Evolutionary conservation across 2,113 vertebrate genomes (phyloP).

Genomic region (Scytalopus superciliaris): DNA sequence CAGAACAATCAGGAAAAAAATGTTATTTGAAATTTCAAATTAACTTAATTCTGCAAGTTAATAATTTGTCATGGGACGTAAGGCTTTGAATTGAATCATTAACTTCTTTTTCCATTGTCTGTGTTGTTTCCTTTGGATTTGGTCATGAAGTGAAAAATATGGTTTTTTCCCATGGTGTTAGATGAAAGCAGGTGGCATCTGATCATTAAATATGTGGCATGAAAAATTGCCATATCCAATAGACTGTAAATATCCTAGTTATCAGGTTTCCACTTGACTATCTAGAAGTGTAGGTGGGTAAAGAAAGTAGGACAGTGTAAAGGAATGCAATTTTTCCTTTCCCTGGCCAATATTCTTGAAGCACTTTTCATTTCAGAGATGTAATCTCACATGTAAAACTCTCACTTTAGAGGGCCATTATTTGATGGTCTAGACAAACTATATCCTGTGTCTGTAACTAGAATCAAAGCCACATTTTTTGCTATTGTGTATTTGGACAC

Average conservation of each 20-base stretch:
- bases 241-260: not conserved
- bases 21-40: not conserved
- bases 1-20: not conserved
- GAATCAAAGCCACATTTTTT: conserved; percentile 42
- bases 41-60: not conserved
- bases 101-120: not conserved
- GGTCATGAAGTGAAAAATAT: fast-evolving
- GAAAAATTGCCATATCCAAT: not conserved
- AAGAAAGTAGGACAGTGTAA: not conserved
- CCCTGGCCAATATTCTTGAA: not conserved
- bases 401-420: conserved; percentile 2
- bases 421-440: conserved; percentile 52
- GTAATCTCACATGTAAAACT: conserved; percentile 31
- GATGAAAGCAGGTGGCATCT: not conserved
- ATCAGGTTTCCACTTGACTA: not conserved
- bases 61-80: not conserved
- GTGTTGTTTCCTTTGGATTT: not conserved
- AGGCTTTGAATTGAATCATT: not conserved
- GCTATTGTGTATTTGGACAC: conserved; percentile 16
- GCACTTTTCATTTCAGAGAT: conserved; percentile 33
- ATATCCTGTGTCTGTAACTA: conserved; percentile 49
- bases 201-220: not conserved
- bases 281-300: not conserved
- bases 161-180: not conserved
- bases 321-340: not conserved